A percentile compares a stretch with the other conserved stretches of the same genome.
Conservation (phyloP, 2,888 invertebrate species). For the Platycnemis pennipes region DNA sequence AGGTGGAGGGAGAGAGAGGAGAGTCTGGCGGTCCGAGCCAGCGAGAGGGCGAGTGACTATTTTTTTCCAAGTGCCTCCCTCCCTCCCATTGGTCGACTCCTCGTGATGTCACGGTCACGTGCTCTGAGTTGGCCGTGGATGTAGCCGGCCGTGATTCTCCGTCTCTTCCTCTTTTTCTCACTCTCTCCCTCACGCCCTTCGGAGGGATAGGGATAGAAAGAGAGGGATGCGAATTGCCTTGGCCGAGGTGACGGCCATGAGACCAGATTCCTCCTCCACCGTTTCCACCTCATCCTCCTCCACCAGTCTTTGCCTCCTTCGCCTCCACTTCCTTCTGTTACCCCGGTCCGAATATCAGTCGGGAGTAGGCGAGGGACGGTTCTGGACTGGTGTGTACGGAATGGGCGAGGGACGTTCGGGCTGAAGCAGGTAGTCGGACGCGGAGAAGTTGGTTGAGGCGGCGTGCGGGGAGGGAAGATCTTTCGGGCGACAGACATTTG, state of each 20-base stretch:
- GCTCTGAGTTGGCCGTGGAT: slow-evolving; percentile 39
- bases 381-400: slow-evolving; percentile 16
- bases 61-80: slow-evolving; percentile 41
- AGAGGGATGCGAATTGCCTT: slow-evolving; percentile 51
- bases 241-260: slow-evolving; percentile 56
- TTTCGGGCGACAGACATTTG: slow-evolving; percentile 20
- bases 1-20: not conserved
- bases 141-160: slow-evolving; percentile 48
- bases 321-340: not conserved
- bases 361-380: slow-evolving; percentile 39
- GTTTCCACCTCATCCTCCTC: not conserved
- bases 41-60: not conserved
- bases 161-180: not conserved
- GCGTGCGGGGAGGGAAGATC: slow-evolving; percentile 1
- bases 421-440: not conserved
- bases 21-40: not conserved
- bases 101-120: slow-evolving; percentile 67
- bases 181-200: slow-evolving; percentile 28
- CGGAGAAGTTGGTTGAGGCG: not conserved
- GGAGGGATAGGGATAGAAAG: not conserved
- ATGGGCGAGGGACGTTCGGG: not conserved
- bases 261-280: not conserved
- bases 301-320: not conserved
- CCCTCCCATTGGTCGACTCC: slow-evolving; percentile 1
- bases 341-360: slow-evolving; percentile 56